These are phyloP conservation scores for Cordilura impudica DNA, from an alignment of 2,888 invertebrate genomes.

Conservation along the genomic window DNA sequence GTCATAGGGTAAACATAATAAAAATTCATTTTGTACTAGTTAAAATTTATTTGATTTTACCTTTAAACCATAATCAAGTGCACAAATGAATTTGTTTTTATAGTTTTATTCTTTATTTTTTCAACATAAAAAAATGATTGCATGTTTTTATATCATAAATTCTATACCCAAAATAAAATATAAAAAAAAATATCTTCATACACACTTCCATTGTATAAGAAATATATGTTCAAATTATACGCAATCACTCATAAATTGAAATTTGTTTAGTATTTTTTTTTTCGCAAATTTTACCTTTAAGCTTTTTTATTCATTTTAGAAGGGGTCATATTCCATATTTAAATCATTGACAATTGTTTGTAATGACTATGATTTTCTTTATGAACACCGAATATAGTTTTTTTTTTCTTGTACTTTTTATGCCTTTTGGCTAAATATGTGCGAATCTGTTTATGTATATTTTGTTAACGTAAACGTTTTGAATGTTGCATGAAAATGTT, in stretches of 20 bases:
- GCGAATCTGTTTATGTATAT: slow-evolving; percentile 47
- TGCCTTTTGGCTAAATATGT: slow-evolving; percentile 46
- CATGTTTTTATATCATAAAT: slow-evolving; percentile 13
- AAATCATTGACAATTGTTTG: slow-evolving; percentile 57
- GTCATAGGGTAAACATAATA: too few relatives aligned
- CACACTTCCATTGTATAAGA: background rate
- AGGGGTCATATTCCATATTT: slow-evolving; percentile 35
- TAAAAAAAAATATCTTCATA: background rate
- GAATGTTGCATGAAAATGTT: background rate
- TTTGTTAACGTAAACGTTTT: slow-evolving; percentile 3
- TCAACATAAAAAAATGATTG: background rate
- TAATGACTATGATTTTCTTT: slow-evolving; percentile 51
- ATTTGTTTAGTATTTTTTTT: slow-evolving; percentile 7
- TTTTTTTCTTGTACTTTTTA: slow-evolving; percentile 1
- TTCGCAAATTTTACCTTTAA: background rate
- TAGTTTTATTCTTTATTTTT: too few relatives aligned
- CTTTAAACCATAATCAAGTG: slow-evolving; percentile 19
- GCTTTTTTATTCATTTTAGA: slow-evolving; percentile 1
- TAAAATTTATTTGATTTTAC: background rate
- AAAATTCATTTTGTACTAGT: background rate
- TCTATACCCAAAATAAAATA: background rate
- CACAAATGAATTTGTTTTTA: background rate
- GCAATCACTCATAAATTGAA: slow-evolving; percentile 54
- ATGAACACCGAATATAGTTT: slow-evolving; percentile 18
- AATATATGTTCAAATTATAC: slow-evolving; percentile 21